A percentile compares a stretch with the other conserved stretches of the same genome.
phyloP scores from a whole-genome alignment of 2,797 vertebrate species.

The Oreochromis mossambicus region DNA sequence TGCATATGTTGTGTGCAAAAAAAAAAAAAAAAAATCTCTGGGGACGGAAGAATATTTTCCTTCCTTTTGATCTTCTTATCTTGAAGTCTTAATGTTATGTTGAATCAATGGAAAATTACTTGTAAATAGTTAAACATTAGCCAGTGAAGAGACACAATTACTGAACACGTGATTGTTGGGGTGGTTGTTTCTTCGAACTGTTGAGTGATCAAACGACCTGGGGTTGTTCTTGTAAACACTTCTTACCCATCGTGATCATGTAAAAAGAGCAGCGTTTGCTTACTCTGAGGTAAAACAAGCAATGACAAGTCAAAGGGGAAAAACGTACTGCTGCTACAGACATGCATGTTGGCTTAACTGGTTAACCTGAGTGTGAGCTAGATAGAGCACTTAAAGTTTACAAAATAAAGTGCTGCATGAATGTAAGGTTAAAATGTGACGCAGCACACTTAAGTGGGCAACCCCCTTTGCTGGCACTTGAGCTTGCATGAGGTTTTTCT shows the following conservation, averaged over 20 bases:
- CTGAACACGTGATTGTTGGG: not conserved
- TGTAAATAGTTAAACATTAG: not conserved
- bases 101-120: not conserved
- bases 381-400: not conserved
- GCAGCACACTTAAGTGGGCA: not conserved
- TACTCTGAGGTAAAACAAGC: not conserved
- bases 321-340: not conserved
- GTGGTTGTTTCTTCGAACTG: not conserved
- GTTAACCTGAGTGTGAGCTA: not conserved
- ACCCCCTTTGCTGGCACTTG: not conserved
- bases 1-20: not conserved
- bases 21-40: not conserved
- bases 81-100: not conserved
- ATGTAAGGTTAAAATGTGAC: not conserved
- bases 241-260: not conserved
- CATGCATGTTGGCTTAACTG: not conserved
- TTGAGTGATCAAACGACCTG: not conserved
- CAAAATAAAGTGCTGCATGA: not conserved
- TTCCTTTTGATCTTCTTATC: not conserved
- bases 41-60: not conserved
- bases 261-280: not conserved
- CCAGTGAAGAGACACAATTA: not conserved
- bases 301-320: not conserved
- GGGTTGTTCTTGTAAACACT: not conserved
- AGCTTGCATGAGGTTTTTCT: not conserved